Evolutionary conservation across 1,140 invertebrate genomes (phyloP).

Genomic region (Anadara kagoshimensis): DNA sequence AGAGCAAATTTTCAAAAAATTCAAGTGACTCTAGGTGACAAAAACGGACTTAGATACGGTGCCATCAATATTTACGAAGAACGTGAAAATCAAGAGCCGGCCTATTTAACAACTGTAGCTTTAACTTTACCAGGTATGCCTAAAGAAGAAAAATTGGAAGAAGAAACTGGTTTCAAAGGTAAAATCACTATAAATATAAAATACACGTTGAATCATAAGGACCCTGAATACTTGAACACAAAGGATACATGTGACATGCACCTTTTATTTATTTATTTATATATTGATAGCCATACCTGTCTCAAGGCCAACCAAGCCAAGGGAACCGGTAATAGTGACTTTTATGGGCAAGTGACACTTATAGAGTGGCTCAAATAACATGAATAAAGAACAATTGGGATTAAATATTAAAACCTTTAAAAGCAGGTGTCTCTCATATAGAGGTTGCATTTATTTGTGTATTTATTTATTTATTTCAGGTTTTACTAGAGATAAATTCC

Average conservation of each 20-base stretch:
- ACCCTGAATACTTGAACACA: neutral
- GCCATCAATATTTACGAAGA: neutral
- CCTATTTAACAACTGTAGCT: slow-evolving; percentile 1
- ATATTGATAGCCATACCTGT: neutral
- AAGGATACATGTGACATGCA: neutral
- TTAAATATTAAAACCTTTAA: neutral
- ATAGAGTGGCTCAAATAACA: neutral
- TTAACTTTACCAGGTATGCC: slow-evolving; percentile 18
- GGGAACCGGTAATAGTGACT: no score
- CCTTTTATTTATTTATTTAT: neutral
- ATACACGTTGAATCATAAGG: neutral
- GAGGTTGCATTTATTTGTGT: neutral
- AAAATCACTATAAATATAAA: neutral
- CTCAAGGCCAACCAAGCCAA: neutral
- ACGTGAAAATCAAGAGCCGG: no score
- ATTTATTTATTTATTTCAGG: slow-evolving; percentile 4
- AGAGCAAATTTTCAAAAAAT: slow-evolving; percentile 31
- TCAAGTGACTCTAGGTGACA: slow-evolving; percentile 14
- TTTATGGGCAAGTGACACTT: no score
- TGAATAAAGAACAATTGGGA: neutral
- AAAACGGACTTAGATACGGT: neutral
- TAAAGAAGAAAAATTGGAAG: slow-evolving; percentile 1
- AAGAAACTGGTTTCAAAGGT: slow-evolving; percentile 7
- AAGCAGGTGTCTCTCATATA: neutral
- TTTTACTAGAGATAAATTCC: slow-evolving; percentile 32